Evolutionary conservation across 2,113 vertebrate species (phyloP).

Genomic region (Thoracochromis brauschi): DNA sequence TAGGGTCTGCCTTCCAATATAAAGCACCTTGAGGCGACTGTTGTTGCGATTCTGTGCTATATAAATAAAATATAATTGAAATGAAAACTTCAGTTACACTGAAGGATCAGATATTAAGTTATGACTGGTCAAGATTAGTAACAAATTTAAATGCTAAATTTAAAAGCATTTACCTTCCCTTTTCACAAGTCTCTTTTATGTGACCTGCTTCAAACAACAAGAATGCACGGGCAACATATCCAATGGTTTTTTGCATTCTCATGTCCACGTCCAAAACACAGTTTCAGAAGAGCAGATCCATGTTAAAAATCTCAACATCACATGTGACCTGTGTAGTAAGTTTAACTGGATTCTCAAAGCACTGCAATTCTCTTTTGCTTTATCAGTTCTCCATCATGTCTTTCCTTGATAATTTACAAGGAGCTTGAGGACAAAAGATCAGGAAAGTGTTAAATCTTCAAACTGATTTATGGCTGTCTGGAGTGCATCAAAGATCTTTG

Average conservation of each 20-base stretch:
- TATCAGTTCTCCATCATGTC: neutral
- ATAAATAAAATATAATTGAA: neutral
- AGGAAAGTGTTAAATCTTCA: neutral
- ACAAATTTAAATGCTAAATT: neutral
- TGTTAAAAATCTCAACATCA: neutral
- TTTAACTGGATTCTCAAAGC: neutral
- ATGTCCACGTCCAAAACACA: neutral
- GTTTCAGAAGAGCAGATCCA: neutral
- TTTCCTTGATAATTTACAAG: neutral
- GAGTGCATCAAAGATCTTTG: neutral
- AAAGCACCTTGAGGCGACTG: neutral
- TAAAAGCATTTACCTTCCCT: neutral
- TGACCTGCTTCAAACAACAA: neutral
- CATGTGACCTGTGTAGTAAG: neutral
- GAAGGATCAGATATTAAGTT: neutral
- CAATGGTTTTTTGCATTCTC: neutral
- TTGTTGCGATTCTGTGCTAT: fast-evolving
- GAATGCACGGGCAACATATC: neutral
- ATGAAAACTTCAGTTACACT: neutral
- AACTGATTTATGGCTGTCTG: neutral
- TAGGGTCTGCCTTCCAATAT: fast-evolving
- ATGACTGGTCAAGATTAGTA: neutral
- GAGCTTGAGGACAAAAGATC: neutral
- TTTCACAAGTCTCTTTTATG: neutral
- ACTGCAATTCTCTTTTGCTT: neutral